Percentiles rank a stretch among this genome's conserved stretches.
Evolutionary conservation across 1,140 invertebrate genomes (phyloP).

Genomic region (Musca domestica): DNA sequence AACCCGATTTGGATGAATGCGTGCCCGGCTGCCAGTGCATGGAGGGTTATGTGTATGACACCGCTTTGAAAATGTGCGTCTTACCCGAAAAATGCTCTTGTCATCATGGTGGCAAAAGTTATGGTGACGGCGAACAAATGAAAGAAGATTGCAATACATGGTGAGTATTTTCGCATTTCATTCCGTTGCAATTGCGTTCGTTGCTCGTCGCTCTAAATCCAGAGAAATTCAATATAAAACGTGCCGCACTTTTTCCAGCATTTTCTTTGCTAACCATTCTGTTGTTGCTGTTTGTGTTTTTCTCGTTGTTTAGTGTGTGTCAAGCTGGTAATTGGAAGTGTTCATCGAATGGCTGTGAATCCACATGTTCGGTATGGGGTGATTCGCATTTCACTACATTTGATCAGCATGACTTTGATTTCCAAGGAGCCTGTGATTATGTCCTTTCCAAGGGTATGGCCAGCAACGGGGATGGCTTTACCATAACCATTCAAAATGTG

Average conservation of each 20-base stretch:
- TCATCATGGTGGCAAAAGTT: slow-evolving; percentile 82
- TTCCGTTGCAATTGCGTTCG: slow-evolving; percentile 12
- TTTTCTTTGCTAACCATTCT: neutral
- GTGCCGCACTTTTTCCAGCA: neutral
- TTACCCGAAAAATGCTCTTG: slow-evolving; percentile 74
- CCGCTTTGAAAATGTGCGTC: slow-evolving; percentile 67
- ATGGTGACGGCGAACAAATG: slow-evolving; percentile 72
- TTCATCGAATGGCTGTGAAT: slow-evolving; percentile 63
- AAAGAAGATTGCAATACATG: slow-evolving; percentile 81
- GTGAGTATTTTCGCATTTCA: slow-evolving; percentile 54
- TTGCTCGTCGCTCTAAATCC: neutral
- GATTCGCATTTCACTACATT: slow-evolving; percentile 86
- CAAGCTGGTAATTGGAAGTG: slow-evolving; percentile 69
- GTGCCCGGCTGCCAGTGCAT: slow-evolving; percentile 76
- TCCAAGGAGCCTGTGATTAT: slow-evolving; percentile 86
- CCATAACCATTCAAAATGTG: slow-evolving; percentile 65
- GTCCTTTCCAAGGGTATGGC: slow-evolving; percentile 71
- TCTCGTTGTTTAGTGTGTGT: slow-evolving; percentile 60
- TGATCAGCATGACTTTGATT: slow-evolving; percentile 79
- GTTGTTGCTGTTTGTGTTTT: neutral
- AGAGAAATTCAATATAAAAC: slow-evolving; percentile 17
- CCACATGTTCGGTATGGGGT: slow-evolving; percentile 77
- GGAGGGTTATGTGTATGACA: slow-evolving; percentile 71
- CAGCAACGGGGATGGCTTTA: slow-evolving; percentile 64
- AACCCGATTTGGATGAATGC: slow-evolving; percentile 61